Evolutionary conservation across 35 echinoderm and acorn worm species (phyloP).

Genomic region (Hemicentrotus pulcherrimus): DNA sequence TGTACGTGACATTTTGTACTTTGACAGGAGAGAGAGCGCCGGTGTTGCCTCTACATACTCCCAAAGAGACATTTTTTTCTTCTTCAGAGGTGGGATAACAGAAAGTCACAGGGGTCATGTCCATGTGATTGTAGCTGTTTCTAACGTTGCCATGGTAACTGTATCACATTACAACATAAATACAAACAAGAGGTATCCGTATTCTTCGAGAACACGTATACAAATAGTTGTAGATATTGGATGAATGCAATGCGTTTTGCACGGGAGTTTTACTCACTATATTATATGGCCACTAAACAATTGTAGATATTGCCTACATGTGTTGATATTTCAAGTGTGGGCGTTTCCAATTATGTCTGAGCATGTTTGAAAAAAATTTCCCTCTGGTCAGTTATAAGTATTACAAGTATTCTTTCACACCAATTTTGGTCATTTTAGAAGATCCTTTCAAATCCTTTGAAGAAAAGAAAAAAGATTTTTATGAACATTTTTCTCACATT

Average conservation of each 20-base stretch:
- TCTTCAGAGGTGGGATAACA: background rate
- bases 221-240: background rate
- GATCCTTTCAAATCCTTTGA: no score
- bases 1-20: slow-evolving; percentile 10
- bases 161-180: background rate
- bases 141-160: background rate
- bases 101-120: background rate
- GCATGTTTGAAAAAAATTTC: no score
- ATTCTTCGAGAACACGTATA: background rate
- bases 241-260: background rate
- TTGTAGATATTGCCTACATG: no score
- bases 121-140: background rate
- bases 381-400: no score
- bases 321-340: no score
- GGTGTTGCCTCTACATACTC: background rate
- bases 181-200: background rate
- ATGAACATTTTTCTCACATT: no score
- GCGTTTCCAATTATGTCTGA: no score
- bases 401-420: no score
- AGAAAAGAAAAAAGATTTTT: no score
- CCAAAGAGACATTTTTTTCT: background rate
- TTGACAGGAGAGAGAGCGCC: background rate
- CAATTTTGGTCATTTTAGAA: no score
- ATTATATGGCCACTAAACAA: no score
- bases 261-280: no score